A percentile compares a stretch with the other conserved stretches of the same genome.
Conservation (phyloP, 2,113 vertebrate species). For the Dromas ardeola region DNA sequence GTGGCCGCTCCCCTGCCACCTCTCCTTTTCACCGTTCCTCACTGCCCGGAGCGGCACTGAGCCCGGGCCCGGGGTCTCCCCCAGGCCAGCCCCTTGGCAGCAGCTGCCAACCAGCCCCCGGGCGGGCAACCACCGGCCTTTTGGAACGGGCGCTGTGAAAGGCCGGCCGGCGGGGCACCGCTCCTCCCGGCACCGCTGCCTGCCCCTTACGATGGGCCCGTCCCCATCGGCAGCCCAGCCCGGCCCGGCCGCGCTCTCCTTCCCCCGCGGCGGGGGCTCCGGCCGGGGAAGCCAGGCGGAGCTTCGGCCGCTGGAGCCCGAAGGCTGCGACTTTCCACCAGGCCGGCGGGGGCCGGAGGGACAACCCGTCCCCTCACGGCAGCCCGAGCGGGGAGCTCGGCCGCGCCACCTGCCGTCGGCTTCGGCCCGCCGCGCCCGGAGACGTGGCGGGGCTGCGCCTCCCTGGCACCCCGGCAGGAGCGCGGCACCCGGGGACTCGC, state of each 20-base stretch:
- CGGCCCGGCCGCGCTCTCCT: no score
- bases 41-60: accelerated
- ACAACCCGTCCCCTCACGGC: background rate
- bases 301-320: no score
- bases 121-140: background rate
- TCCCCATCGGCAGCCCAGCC: background rate
- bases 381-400: background rate
- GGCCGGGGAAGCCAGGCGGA: no score
- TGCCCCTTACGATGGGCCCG: background rate
- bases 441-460: background rate
- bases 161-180: background rate
- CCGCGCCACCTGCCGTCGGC: background rate
- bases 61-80: background rate
- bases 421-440: background rate
- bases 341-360: no score
- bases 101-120: background rate
- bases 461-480: background rate
- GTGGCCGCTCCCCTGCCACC: background rate
- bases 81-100: background rate
- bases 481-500: background rate
- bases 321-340: background rate
- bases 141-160: no score
- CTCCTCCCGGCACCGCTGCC: no score
- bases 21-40: no score
- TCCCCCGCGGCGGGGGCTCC: background rate